These are phyloP conservation scores for Pseudopodoces humilis DNA, from an alignment of 2,113 vertebrate genomes.

Conservation along the genomic window DNA sequence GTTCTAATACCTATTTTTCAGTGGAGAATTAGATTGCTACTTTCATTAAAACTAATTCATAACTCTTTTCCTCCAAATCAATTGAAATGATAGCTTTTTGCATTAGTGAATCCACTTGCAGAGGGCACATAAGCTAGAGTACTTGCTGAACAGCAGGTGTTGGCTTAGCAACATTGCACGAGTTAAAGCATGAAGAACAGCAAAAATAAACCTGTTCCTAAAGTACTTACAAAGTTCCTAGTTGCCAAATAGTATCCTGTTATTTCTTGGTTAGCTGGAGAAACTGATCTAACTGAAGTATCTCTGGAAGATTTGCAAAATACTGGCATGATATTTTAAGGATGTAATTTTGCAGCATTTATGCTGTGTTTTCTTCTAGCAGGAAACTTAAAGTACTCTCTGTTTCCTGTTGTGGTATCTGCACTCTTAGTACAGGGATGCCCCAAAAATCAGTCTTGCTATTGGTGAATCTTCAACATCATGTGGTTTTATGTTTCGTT, in stretches of 20 bases:
- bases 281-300: background rate
- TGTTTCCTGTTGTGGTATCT: background rate
- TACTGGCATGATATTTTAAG: background rate
- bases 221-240: background rate
- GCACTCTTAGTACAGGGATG: background rate
- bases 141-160: background rate
- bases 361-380: background rate
- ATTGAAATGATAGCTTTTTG: background rate
- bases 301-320: background rate
- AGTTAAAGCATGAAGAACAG: background rate
- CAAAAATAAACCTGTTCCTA: background rate
- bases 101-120: background rate
- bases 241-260: background rate
- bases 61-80: background rate
- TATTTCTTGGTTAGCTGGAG: background rate
- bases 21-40: background rate
- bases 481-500: background rate
- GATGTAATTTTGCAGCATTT: background rate
- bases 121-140: fast-evolving
- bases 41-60: background rate
- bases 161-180: background rate
- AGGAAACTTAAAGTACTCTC: background rate
- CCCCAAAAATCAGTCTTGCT: background rate
- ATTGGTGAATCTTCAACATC: background rate
- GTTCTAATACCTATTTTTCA: background rate